Evolutionary conservation across 2,888 invertebrate genomes (phyloP).

Genomic region (Dryobotodes eremita): DNA sequence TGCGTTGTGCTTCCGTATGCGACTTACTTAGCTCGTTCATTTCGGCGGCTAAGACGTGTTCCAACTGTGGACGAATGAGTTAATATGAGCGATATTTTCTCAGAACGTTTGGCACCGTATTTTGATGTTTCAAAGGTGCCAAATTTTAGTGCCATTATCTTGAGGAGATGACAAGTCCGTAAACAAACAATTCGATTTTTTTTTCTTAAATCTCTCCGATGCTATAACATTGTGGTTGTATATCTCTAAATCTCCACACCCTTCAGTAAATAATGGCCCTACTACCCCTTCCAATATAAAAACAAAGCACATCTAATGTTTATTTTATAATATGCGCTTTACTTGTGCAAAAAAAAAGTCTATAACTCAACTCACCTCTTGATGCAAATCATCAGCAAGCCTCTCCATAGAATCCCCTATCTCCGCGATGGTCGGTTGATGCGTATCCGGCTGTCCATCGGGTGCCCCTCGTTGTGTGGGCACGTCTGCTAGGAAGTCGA

Average conservation of each 20-base stretch:
- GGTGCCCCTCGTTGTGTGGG: conserved; percentile 87
- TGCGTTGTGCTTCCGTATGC: conserved; percentile 83
- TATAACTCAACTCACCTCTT: conserved; percentile 90
- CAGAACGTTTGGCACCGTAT: background rate
- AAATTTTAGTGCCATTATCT: background rate
- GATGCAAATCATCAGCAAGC: conserved; percentile 95
- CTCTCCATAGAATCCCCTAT: conserved; percentile 96
- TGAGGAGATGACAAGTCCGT: background rate
- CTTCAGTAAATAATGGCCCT: background rate
- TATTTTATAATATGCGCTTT: no score
- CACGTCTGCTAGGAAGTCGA: conserved; percentile 96
- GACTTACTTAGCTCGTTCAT: conserved; percentile 85
- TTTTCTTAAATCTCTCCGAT: background rate
- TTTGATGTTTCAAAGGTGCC: background rate
- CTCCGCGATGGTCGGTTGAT: conserved; percentile 94
- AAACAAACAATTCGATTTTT: background rate
- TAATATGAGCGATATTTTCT: background rate
- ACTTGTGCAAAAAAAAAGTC: background rate
- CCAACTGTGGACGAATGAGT: conserved; percentile 75
- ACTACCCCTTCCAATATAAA: background rate
- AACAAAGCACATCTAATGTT: background rate
- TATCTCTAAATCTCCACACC: background rate
- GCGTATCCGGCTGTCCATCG: conserved; percentile 89
- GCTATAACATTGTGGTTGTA: no score
- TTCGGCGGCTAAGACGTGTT: conserved; percentile 86